Base-by-base conservation (phyloP, 2,888 invertebrate genomes). In the Molorchus minor region DNA sequence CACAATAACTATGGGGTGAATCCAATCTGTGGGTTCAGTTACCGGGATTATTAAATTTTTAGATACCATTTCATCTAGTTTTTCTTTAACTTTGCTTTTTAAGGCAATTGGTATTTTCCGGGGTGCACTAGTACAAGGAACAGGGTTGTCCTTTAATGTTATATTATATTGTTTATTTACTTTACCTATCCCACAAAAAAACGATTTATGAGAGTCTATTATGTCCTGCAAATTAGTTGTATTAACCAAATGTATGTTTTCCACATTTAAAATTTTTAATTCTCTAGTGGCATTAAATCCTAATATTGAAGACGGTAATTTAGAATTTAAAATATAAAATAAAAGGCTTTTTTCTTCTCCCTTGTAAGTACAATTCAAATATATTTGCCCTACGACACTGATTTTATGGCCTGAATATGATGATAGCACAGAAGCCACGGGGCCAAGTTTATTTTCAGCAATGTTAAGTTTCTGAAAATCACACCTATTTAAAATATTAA, bases 21-120 rank as follows among this genome's bases (percentile, higher is more conserved):
- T 49, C 60, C 59, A 57, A 38, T 63, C 59, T 10, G 62, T 59
- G 3, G 59, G 59, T 30, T 58, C 49, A 40, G n/a, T n/a, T n/a
- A n/a, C n/a, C n/a, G n/a, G n/a, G n/a, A n/a, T n/a, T n/a, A n/a
- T n/a, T n/a, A n/a, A n/a, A 33, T 33, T 33, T n/a, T 33, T 33
- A 2, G n/a, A 12, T 12, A 33, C 29, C 20, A 49, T 19, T 13
- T 15, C 30, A 10, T 15, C 30, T 12, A 49, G 15, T n/a, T n/a
- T 40, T 49, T 49, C 49, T 8, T 49, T 49, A 25, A 45, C 45
- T 25, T 45, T 45, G 10, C 19, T 17, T 45, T 17, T 45, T n/a
- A 46, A 29, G 4, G 46, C 29, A n/a, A 46, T 3, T 1, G 33
- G 49, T n/a, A 49, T 49, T 36, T 49, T 49, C 10, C 49, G 2